These are phyloP conservation scores for Euura saliciscinereae DNA, from an alignment of 1,140 invertebrate species.

Conservation along the genomic window DNA sequence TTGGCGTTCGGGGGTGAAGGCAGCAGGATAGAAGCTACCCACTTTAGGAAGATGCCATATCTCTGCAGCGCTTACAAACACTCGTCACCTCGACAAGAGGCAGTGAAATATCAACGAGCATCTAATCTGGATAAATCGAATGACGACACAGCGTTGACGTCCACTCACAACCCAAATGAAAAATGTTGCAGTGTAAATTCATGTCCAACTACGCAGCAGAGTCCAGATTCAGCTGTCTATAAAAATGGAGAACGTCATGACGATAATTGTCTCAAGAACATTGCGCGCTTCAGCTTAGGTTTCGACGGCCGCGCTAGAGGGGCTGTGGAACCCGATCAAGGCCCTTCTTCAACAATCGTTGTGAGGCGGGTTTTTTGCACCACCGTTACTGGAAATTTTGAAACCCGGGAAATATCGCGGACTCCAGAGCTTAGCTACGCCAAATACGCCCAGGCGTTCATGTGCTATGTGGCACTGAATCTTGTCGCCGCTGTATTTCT, in stretches of 20 bases:
- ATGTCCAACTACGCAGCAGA: no score
- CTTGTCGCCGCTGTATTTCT: slow-evolving; percentile 33
- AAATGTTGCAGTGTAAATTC: no score
- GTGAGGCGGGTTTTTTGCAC: background rate
- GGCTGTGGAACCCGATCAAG: background rate
- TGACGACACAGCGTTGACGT: no score
- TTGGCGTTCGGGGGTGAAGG: no score
- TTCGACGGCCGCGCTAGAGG: background rate
- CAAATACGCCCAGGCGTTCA: background rate
- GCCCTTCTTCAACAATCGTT: background rate
- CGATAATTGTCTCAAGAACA: background rate
- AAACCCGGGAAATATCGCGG: background rate
- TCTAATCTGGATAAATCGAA: no score
- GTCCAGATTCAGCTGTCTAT: background rate
- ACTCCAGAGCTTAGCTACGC: background rate
- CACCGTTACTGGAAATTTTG: background rate
- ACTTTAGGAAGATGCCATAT: background rate
- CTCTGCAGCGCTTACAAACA: background rate
- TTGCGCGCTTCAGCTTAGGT: background rate
- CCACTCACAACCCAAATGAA: no score
- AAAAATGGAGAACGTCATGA: background rate
- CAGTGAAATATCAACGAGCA: no score
- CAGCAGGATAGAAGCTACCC: background rate
- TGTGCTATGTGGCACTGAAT: slow-evolving; percentile 15
- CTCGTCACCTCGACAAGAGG: background rate